Evolutionary conservation across 2,113 vertebrate genomes (phyloP), one percentile per base, ranked within the genome.

Genomic region (Psammodynastes pulverulentus): DNA sequence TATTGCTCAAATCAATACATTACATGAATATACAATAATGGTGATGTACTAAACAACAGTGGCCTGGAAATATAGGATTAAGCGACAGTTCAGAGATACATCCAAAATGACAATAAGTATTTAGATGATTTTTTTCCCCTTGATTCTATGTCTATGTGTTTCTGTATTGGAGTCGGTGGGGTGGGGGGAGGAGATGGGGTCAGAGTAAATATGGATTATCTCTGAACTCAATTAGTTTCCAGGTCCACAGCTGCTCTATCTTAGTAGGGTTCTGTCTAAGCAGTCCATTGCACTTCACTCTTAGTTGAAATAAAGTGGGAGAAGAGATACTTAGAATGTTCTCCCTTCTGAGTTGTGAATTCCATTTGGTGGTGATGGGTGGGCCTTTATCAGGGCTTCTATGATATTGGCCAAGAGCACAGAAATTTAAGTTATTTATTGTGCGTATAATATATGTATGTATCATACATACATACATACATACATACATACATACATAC

Each of bases 61-160:
- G 95, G 95, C 93, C 96, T 96, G 96, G 95, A 96, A 96, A 95
- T 85, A 89, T 92, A 72, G 95, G 94, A 95, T 95, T 96, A 95
- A 93, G 91, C 95, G 94, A 89, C 95, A 95, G 95, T 97, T 96
- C 95, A 96, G 94, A 97, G 92, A 93, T 79, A 93, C 94, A 94
- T 95, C 93, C 94, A 93, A 94, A 94, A 23, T 91, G 93, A 94
- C 91, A 93, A 91, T 92, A 90, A 93, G 93, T 86, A 94, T 91
- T 92, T 46, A 91, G 79, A 95, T 91, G 93, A 94, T 3, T 89
- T 94, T 86, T 86, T 91, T 94, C 46, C 45, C 48, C 54, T 58
- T 86, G 7, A 39, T 43, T 79, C 34, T 79, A 9, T 79, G 34
- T 79, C 72, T 43, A 21, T 21, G 6, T 79, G 7, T 79, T 19